Evolutionary conservation across 2,888 invertebrate genomes (phyloP), one percentile per base, ranked within the genome.

Genomic region (Leptodirus hochenwartii): DNA sequence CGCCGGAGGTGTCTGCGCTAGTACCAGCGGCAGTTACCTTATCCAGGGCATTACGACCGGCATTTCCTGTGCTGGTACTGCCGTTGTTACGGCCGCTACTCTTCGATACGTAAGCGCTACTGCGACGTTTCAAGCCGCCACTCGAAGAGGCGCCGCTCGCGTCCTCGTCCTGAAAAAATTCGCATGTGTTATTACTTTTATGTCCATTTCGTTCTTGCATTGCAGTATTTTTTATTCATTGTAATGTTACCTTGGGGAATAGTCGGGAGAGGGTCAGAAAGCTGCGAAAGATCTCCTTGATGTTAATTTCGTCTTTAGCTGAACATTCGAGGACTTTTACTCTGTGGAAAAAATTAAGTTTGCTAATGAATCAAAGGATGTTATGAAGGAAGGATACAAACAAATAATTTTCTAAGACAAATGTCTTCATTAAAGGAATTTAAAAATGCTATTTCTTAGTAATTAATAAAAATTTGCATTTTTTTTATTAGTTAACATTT

Each of bases 221-320:
- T n/a, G n/a, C n/a, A n/a, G n/a, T n/a, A n/a, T n/a, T n/a, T n/a
- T n/a, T n/a, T n/a, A n/a, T n/a, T n/a, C n/a, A n/a, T n/a, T n/a
- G n/a, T n/a, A n/a, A n/a, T n/a, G 62, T 51, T 36, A 69, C 68
- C 38, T 63, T 62, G 17, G 71, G 69, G 38, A 75, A 54, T 41
- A 79, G 72, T 43, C 73, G 72, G 30, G 81, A 77, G 31, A 85
- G 60, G 22, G 76, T 71, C 37, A 85, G 63, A 49, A 87, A 69
- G 33, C 72, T 69, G 46, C 77, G 71, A 56, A 87, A 87, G 34
- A 84, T 67, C 41, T 84, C 81, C 44, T 69, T 69, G 38, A 85
- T 69, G 51, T 76, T 77, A 46, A 67, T 66, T 51, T 80, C 77
- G 47, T 76, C 76, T 50, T 78, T 79, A 10, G 79, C 79, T 27